Base-by-base conservation (phyloP, 2,888 invertebrate genomes). In the Drosophila sordidula region DNA sequence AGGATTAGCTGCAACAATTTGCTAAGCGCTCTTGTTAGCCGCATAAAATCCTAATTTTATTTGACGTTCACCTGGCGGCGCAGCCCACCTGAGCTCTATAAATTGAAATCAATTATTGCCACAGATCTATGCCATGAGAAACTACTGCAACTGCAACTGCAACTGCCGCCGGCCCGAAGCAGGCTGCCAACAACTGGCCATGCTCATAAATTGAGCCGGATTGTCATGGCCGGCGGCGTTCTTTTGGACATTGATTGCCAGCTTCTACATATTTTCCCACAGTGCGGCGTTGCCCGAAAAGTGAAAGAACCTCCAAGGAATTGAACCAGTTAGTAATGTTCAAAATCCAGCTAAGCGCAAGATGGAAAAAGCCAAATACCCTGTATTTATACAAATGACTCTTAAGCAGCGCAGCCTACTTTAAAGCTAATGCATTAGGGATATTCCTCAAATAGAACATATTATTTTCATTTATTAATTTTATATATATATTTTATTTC, bases 191-290 rank as follows among this genome's bases (percentile, higher is more conserved):
- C 29, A 59, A 34, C 57, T 63, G 69, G 80, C 57, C 66, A 55
- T 51, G 77, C 78, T 72, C 87, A 85, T 85, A 85, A 85, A 85
- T 85, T 78, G 85, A 76, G 78, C 67, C 80, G 72, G 72, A 72
- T 85, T 85, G 85, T 82, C 82, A 87, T 70, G 65, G 85, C 84
- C 84, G 44, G 64, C 70, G 80, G 84, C 84, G 58, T 55, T 59
- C 39, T 76, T 85, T 82, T 87, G 78, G 87, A 85, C 84, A 85
- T 85, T 85, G 87, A 85, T 85, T 85, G 84, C 87, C 85, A 85
- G 84, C 85, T 85, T 85, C 84, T 78, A 87, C 86, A 87, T 82
- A 87, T 85, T 85, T 85, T 85, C 84, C 84, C 84, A 85, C 84
- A 85, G 76, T 80, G 74, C 75, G 78, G 66, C 66, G 57, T 34